A percentile compares a stretch with the other conserved stretches of the same genome.
These are phyloP conservation scores for Hylaeus volcanicus DNA, from an alignment of 1,140 invertebrate species.

Conservation along the genomic window DNA sequence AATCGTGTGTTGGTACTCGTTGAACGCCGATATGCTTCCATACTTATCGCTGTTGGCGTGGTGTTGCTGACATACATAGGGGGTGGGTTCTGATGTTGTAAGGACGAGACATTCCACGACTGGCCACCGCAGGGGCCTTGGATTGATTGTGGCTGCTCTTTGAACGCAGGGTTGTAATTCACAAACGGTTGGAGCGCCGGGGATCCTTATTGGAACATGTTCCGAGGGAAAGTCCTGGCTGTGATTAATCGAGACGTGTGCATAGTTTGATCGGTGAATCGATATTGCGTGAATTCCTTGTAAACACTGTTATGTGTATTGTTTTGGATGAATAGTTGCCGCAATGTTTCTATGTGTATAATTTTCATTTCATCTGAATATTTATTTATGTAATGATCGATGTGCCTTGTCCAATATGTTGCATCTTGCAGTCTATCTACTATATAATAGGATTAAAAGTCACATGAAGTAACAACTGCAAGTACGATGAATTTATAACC, in stretches of 20 bases:
- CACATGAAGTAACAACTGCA: background rate
- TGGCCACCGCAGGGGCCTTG: constrained; percentile 22
- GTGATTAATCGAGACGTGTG: background rate
- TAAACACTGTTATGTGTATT: no score
- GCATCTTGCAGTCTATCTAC: no score
- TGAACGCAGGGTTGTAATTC: constrained; percentile 47
- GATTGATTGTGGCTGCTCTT: constrained; percentile 47
- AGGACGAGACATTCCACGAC: constrained; percentile 44
- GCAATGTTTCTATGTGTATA: no score
- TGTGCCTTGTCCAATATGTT: no score
- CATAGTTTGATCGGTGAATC: background rate
- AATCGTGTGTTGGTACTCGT: constrained; percentile 33
- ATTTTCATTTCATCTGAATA: no score
- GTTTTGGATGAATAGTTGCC: no score
- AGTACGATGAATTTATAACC: constrained; percentile 47
- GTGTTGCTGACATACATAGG: constrained; percentile 11
- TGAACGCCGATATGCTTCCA: constrained; percentile 5
- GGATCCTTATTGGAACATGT: background rate
- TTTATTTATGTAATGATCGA: no score
- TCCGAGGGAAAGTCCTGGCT: background rate
- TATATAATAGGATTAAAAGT: no score
- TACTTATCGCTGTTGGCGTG: background rate
- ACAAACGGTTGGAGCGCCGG: background rate
- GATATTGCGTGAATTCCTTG: no score
- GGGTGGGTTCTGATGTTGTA: background rate